Evolutionary conservation across 2,113 vertebrate genomes (phyloP), one percentile per base, ranked within the genome.

Genomic region (Axis porcinus): DNA sequence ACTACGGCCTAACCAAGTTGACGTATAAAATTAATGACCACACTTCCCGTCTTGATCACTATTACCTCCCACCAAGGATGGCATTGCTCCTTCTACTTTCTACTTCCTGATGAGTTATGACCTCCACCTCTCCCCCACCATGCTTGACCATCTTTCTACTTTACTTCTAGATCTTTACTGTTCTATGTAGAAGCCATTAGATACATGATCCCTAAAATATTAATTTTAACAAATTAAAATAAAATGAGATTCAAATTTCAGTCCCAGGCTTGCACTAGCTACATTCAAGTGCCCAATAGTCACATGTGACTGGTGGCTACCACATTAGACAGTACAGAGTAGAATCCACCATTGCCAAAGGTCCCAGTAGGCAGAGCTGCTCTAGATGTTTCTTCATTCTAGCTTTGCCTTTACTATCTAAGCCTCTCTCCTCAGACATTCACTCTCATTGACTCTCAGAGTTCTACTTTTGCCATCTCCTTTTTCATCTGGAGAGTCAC

Each of bases 171-270:
- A 79, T 52, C 16, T 60, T 13, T 13, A 60, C 27, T 89, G 27
- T 54, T n/a, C 36, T 76, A 89, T 33, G 79, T 4, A 58, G 15
- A 43, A 89, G 43, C 30, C 33, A 87, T 36, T 88, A 93, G 57
- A 45, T 81, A 47, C n/a, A 43, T 36, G 15, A 15, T 19, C 28
- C 81, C 17, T 45, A 95, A 81, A 89, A 64, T 70, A 43, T 84
- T 58, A 81, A 50, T 60, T 57, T 82, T 89, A 85, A 76, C 83
- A 57, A 60, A n/a, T 83, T 86, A 96, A 83, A 83, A 58, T 87
- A 17, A 90, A 81, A 78, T 50, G 6, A 79, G 87, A 70, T 94
- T 33, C 52, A 94, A 94, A 84, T 60, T 92, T 92, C 30, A 94
- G 7, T 55, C 36, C 8, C 7, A 89, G 50, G 91, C 8, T 93